These are phyloP conservation scores for Microcebus griseorufus DNA, from an alignment of 2,113 vertebrate genomes.

Conservation along the genomic window DNA sequence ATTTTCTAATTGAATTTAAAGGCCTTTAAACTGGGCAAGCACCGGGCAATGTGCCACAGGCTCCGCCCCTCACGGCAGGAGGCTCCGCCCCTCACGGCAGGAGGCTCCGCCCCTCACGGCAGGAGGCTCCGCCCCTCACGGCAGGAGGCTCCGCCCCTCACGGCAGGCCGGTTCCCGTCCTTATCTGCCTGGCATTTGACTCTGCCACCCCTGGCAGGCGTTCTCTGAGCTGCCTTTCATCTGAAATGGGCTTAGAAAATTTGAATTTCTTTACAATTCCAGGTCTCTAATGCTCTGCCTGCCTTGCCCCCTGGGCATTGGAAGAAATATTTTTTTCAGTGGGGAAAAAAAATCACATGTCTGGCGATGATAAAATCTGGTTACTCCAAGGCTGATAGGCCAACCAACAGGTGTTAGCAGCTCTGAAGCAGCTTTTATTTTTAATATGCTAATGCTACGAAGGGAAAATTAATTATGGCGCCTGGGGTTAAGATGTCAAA, in stretches of 20 bases:
- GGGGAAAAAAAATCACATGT: background rate
- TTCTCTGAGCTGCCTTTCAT: background rate
- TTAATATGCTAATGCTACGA: background rate
- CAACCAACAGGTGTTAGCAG: background rate
- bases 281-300: background rate
- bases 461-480: background rate
- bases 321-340: background rate
- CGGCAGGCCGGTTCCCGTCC: background rate
- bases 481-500: too few relatives aligned
- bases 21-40: background rate
- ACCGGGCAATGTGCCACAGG: background rate
- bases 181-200: background rate
- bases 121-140: background rate
- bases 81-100: background rate
- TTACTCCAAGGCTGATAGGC: background rate
- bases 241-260: background rate
- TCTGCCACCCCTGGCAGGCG: background rate
- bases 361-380: background rate
- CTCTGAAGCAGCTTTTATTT: background rate
- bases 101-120: background rate
- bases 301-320: background rate
- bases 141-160: background rate
- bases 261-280: background rate
- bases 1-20: slow-evolving; percentile 57
- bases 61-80: background rate